A percentile compares a stretch with the other conserved stretches of the same genome.
Evolutionary conservation across 1,140 invertebrate species (phyloP).

Genomic region (Nymphalis io): DNA sequence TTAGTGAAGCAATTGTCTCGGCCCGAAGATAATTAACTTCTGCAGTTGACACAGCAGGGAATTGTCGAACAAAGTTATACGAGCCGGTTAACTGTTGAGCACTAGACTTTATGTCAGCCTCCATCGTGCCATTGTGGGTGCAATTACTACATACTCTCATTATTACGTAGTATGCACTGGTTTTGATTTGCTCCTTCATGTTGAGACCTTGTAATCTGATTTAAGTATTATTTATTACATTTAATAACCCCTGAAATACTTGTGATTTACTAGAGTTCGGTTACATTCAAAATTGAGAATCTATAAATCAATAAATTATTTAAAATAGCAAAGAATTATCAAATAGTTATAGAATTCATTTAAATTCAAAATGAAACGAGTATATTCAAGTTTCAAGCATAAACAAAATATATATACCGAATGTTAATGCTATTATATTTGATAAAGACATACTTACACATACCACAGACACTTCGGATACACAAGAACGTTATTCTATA

Average conservation of each 20-base stretch:
- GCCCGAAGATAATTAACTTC: slow-evolving; percentile 8
- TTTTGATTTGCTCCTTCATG: neutral
- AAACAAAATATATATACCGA: too few relatives aligned
- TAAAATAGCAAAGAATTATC: too few relatives aligned
- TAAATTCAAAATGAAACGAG: too few relatives aligned
- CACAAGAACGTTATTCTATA: too few relatives aligned
- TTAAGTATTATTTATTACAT: neutral
- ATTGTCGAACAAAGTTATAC: slow-evolving; percentile 13
- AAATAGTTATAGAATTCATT: too few relatives aligned
- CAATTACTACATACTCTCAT: slow-evolving; percentile 13
- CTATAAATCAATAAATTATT: too few relatives aligned
- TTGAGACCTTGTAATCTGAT: neutral
- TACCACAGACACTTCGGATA: too few relatives aligned
- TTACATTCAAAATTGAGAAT: too few relatives aligned
- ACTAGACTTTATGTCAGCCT: slow-evolving; percentile 20
- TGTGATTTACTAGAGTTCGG: too few relatives aligned
- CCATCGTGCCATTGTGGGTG: slow-evolving; percentile 5
- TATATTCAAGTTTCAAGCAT: too few relatives aligned
- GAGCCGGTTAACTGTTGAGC: slow-evolving; percentile 2
- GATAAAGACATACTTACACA: too few relatives aligned
- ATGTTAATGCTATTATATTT: too few relatives aligned
- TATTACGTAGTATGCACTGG: slow-evolving; percentile 4
- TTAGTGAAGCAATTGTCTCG: slow-evolving; percentile 4
- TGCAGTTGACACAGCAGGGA: slow-evolving; percentile 20
- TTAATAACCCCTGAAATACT: neutral